phyloP scores from a whole-genome alignment of 2,113 vertebrate genomes.

The Proterorhinus semilunaris region DNA sequence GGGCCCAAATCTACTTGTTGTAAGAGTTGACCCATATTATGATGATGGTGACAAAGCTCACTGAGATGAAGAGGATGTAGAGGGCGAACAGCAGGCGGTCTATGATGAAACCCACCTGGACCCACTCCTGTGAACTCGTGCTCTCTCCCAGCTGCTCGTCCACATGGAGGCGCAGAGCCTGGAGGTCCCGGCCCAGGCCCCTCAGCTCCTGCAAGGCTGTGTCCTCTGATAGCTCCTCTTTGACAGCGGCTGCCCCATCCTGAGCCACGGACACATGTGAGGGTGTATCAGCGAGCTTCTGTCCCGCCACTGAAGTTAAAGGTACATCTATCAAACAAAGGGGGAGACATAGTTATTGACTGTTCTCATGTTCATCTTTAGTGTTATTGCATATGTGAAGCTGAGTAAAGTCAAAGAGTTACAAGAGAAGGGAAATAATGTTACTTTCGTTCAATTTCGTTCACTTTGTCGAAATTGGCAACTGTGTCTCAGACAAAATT shows the following conservation, averaged over 20 bases:
- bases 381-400: too few species aligned
- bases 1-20: constrained; percentile 5
- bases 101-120: constrained; percentile 72
- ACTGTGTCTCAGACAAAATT: too few species aligned
- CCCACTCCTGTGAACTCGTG: constrained; percentile 64
- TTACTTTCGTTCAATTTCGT: too few species aligned
- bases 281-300: background rate
- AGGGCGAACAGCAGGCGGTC: constrained; percentile 73
- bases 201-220: constrained; percentile 52
- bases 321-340: background rate
- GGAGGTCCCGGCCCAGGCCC: constrained; percentile 56
- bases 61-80: constrained; percentile 70
- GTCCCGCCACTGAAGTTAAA: background rate
- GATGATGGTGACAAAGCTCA: constrained; percentile 73
- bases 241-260: background rate
- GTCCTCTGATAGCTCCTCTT: constrained; percentile 7
- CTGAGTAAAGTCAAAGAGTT: too few species aligned
- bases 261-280: background rate
- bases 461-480: too few species aligned
- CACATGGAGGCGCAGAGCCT: constrained; percentile 55
- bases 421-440: too few species aligned
- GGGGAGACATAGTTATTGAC: background rate
- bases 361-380: too few species aligned
- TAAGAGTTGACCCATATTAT: constrained; percentile 61
- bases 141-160: constrained; percentile 46